Evolutionary conservation across 2,113 vertebrate genomes (phyloP).

Genomic region (Oceanites oceanicus): DNA sequence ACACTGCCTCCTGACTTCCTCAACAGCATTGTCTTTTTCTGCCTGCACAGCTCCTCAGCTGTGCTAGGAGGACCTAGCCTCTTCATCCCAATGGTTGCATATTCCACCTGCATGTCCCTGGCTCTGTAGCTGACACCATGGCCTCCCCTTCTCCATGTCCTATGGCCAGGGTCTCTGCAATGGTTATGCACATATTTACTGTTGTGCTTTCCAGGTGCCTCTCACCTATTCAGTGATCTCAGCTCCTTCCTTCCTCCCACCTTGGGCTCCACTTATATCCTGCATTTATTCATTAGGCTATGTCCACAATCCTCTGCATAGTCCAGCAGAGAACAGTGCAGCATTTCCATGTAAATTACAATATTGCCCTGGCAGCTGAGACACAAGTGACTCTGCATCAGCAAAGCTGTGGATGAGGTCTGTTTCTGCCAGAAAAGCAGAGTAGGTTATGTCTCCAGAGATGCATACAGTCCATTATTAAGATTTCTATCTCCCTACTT

Average conservation of each 20-base stretch:
- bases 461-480: not conserved
- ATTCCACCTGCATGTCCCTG: fast-evolving
- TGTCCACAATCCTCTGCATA: not conserved
- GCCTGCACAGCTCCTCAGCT: not conserved
- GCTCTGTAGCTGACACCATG: not conserved
- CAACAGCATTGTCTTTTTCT: not conserved
- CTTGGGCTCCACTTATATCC: not conserved
- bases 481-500: not conserved
- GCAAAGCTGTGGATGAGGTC: not conserved
- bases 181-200: not conserved
- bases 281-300: not conserved
- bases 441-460: not conserved
- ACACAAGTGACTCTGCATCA: not conserved
- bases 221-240: not conserved
- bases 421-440: not conserved
- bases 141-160: not conserved
- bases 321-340: not conserved
- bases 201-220: not conserved
- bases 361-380: not conserved
- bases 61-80: not conserved
- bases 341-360: not conserved
- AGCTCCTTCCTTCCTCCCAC: not conserved
- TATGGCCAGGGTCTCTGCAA: not conserved
- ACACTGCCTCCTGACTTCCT: not conserved
- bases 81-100: not conserved